Evolutionary conservation across 1,140 invertebrate genomes (phyloP), one percentile per base, ranked within the genome.

Genomic region (Antheraea mylitta): DNA sequence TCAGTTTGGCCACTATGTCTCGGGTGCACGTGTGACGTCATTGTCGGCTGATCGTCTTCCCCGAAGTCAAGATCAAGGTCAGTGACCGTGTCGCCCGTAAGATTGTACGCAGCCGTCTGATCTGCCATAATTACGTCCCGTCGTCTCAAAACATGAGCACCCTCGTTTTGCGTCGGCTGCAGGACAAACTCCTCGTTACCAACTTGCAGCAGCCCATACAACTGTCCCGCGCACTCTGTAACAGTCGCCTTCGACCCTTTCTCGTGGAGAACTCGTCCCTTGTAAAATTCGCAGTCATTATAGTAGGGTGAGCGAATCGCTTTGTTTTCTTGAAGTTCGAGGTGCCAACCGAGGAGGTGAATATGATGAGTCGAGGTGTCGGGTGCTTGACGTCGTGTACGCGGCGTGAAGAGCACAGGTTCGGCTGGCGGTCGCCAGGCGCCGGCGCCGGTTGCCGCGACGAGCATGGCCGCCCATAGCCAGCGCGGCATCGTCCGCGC

Each of bases 401-500:
- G 77, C 19, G 72, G 61, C 30, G 79, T 69, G 60, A 85, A 60
- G 19, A 78, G 67, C 16, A 80, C 63, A 2, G 82, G 58, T 53
- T 77, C 67, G 4, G 60, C 48, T 13, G 74, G 78, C 19, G 82
- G 83, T 18, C 73, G 74, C 83, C 83, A 83, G 60, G 80, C 79
- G 67, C 72, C 65, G 73, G 76, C 69, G 71, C 75, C 69, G 61
- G 78, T 75, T 66, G 77, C 67, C 53, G 74, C 74, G 66, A 53
- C 30, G 18, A 53, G 36, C 67, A 80, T 75, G 64, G 80, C 80
- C 73, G 87, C 85, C 83, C 82, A 79, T 78, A 90, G 87, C 81
- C 82, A 86, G 80, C 83, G 86, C 87, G 81, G 78, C 87, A 90
- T 90, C 79, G 86, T 87, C 82, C 82, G 86, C 87, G 85, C 89